Conservation (phyloP, 2,888 invertebrate genomes). For the Synergus gifuensis region DNA sequence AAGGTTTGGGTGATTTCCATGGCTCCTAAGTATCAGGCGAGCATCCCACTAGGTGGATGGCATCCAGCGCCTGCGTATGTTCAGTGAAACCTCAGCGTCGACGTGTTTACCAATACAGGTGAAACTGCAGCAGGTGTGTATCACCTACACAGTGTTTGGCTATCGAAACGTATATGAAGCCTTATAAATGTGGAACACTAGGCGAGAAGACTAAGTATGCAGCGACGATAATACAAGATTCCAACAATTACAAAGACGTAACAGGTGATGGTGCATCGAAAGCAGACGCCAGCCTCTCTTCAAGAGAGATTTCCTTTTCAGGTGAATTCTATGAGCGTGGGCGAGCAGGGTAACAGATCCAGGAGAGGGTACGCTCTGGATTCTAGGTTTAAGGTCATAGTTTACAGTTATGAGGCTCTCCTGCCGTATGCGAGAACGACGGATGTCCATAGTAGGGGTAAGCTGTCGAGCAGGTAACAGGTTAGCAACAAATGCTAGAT, state of each 20-base stretch:
- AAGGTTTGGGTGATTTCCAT: conserved; percentile 66
- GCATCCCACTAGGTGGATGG: conserved; percentile 46
- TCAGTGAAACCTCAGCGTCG: not conserved
- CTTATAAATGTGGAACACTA: not conserved
- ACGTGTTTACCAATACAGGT: conserved; percentile 20
- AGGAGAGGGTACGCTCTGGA: conserved; percentile 58
- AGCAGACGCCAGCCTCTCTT: conserved; percentile 46
- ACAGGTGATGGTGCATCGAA: conserved; percentile 6
- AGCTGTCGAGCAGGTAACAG: conserved; percentile 62
- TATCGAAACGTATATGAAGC: not conserved
- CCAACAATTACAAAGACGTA: not conserved
- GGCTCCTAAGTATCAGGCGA: conserved; percentile 60
- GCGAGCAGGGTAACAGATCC: conserved; percentile 68
- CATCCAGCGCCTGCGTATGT: conserved; percentile 16
- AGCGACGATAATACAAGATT: not conserved
- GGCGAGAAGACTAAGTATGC: not conserved
- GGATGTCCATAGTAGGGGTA: conserved; percentile 59
- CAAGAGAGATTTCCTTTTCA: conserved; percentile 72
- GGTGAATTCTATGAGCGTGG: conserved; percentile 72
- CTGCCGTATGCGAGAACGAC: conserved; percentile 34
- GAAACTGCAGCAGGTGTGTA: conserved; percentile 50
- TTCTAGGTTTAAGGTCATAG: conserved; percentile 57
- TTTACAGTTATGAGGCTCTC: conserved; percentile 45
- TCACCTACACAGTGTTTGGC: not conserved
- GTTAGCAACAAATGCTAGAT: conserved; percentile 60